Evolutionary conservation across 1,140 invertebrate genomes (phyloP), one percentile per base, ranked within the genome.

Genomic region (Aphelenchoides besseyi): DNA sequence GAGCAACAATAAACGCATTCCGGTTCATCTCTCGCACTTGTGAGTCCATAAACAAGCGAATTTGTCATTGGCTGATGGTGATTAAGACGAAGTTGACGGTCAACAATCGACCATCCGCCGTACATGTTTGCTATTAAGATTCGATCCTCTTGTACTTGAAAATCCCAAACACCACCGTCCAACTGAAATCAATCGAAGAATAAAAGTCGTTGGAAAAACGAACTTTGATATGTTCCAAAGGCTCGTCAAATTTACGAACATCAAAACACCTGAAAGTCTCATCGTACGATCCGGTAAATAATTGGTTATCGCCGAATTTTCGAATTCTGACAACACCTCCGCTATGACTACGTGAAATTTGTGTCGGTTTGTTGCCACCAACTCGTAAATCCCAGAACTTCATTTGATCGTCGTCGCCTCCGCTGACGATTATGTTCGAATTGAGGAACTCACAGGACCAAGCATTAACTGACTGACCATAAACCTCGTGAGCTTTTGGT

Each of bases 261-360:
- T 59, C 55, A 28, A 59, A 59, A 5, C 5, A 59, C 26, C 55
- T 5, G 18, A 59, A 23, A 12, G 5, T 5, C 18, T 59, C 55
- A 33, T 59, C 55, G 18, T 59, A 59, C 5, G 55, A 59, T 28
- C 55, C 55, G 5, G 55, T 59, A 33, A 5, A 28, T 28, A 59
- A 18, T 28, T 59, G 55, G 5, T 59, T 12, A 33, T 28, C 18
- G 5, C 5, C 5, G 18, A 18, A 5, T 8, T 8, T 28, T 28
- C 55, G 55, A 59, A 59, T 59, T 59, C 55, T 28, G 26, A 59
- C 55, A 5, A 59, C 55, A 18, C 55, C 55, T 5, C 55, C 55
- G 12, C 5, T 8, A 59, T 59, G 55, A 59, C 26, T 33, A 8
- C 12, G 5, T 8, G 5, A 8, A 59, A 29, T 59, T 28, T 59